phyloP scores from a whole-genome alignment of 2,888 invertebrate species.

The Melinaea menophilus region DNA sequence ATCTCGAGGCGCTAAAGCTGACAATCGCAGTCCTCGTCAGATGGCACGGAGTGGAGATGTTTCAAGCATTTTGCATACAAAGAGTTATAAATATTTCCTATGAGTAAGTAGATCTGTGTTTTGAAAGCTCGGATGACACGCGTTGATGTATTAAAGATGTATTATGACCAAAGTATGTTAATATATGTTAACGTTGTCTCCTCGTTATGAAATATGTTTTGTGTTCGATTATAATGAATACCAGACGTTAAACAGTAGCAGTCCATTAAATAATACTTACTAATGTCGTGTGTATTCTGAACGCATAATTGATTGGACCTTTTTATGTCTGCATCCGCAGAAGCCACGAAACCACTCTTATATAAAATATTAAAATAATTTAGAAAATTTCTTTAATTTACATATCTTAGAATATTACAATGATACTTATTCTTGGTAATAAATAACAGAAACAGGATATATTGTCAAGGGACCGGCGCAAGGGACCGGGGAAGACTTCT shows the following conservation, averaged over 20 bases:
- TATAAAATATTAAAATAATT: too few species aligned
- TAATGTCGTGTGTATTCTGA: constrained; percentile 4
- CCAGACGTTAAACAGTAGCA: constrained; percentile 39
- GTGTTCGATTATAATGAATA: constrained; percentile 26
- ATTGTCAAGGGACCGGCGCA: constrained; percentile 17
- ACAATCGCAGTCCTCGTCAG: constrained; percentile 47
- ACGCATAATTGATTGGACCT: constrained; percentile 2
- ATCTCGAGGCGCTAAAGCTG: constrained; percentile 48
- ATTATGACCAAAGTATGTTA: constrained; percentile 63
- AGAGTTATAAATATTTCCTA: constrained; percentile 75
- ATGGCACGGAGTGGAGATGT: constrained; percentile 59
- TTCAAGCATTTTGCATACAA: constrained; percentile 75
- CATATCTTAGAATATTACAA: too few species aligned
- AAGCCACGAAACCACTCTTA: not conserved
- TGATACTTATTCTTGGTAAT: not conserved
- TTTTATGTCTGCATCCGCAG: not conserved
- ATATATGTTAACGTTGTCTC: constrained; percentile 62
- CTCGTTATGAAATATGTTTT: constrained; percentile 48
- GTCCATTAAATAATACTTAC: constrained; percentile 25
- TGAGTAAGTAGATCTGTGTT: constrained; percentile 54
- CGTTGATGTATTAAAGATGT: constrained; percentile 43
- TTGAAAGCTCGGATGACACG: constrained; percentile 70
- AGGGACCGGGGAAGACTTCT: constrained; percentile 20
- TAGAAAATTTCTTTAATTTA: too few species aligned
- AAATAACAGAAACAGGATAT: constrained; percentile 15